Conservation (phyloP, 1,140 invertebrate genomes). For the Apis dorsata region DNA sequence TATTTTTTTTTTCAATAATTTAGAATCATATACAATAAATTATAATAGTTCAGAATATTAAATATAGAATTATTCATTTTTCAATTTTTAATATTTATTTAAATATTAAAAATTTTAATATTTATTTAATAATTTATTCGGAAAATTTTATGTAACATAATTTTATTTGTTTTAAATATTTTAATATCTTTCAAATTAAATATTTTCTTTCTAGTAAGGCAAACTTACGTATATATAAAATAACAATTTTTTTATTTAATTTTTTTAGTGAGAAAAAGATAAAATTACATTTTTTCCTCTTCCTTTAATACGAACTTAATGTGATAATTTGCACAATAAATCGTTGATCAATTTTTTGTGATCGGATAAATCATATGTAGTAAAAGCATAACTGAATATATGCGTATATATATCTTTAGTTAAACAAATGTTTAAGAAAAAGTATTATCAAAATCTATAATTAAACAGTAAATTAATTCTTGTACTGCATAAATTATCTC, state of each 20-base stretch:
- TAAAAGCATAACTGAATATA: neutral
- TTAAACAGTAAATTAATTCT: slow-evolving; percentile 33
- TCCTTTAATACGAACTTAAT: slow-evolving; percentile 43
- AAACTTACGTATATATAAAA: neutral
- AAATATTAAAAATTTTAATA: no score
- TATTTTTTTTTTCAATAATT: neutral
- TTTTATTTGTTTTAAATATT: neutral
- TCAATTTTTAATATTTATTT: no score
- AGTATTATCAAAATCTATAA: slow-evolving; percentile 31
- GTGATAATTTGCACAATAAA: slow-evolving; percentile 64
- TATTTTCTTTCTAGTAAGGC: neutral
- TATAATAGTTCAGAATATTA: neutral
- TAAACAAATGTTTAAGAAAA: slow-evolving; percentile 7
- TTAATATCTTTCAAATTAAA: neutral
- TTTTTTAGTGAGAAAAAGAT: neutral
- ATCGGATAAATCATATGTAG: slow-evolving; percentile 17
- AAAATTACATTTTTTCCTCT: slow-evolving; percentile 29
- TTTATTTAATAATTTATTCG: neutral
- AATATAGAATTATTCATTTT: neutral
- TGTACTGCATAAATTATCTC: slow-evolving; percentile 23
- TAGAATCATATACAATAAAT: neutral
- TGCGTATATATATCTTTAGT: slow-evolving; percentile 22
- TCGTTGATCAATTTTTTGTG: slow-evolving; percentile 27
- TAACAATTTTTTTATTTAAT: slow-evolving; percentile 41
- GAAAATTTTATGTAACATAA: neutral